These are phyloP conservation scores for Hypselothyrea guttata DNA, from an alignment of 2,888 invertebrate species.

Conservation along the genomic window DNA sequence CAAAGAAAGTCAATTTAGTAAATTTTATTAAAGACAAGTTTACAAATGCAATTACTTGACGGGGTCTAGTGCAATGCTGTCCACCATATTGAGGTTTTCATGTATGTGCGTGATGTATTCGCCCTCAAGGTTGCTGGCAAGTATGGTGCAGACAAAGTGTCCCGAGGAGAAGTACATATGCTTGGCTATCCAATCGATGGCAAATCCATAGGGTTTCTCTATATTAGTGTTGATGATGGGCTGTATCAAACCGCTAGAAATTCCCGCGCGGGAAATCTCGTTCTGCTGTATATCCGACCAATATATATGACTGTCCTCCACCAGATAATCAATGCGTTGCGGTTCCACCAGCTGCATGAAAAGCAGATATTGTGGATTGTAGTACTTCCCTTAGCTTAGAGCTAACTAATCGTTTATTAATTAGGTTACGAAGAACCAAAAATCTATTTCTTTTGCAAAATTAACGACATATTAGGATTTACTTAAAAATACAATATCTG, in stretches of 20 bases:
- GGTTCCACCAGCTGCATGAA: conserved; percentile 86
- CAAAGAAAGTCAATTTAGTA: background rate
- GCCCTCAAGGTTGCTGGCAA: conserved; percentile 88
- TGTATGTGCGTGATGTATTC: conserved; percentile 85
- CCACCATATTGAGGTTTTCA: conserved; percentile 82
- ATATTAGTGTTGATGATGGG: conserved; percentile 89
- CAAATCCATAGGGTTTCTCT: conserved; percentile 85
- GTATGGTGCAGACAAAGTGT: conserved; percentile 84
- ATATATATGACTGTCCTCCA: conserved; percentile 86
- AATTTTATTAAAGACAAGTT: background rate
- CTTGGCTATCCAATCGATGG: conserved; percentile 91
- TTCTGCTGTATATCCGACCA: conserved; percentile 90
- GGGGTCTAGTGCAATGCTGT: conserved; percentile 89
- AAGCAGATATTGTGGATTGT: no score
- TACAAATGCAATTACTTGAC: conserved; percentile 79
- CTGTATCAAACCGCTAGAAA: conserved; percentile 87
- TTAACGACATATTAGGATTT: no score
- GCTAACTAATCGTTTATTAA: no score
- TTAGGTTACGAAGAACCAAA: no score
- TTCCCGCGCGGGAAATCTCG: conserved; percentile 88
- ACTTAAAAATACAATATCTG: no score
- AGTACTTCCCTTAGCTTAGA: no score
- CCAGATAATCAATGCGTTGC: conserved; percentile 87
- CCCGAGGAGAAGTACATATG: conserved; percentile 85
- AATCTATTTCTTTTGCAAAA: no score